Evolutionary conservation across 2,113 vertebrate genomes (phyloP).

Genomic region (Spea multiplicata): DNA sequence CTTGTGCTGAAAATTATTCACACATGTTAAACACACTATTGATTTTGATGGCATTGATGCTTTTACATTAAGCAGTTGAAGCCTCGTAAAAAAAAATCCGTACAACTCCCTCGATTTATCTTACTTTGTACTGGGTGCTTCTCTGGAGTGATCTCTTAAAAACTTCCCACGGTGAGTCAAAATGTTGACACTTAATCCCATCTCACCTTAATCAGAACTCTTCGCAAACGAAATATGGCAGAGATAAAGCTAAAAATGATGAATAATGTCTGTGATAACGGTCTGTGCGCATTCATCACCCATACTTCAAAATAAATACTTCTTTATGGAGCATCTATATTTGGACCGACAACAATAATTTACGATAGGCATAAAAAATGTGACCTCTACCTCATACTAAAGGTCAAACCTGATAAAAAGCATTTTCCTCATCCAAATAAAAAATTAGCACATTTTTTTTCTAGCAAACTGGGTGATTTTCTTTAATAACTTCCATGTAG

Average conservation of each 20-base stretch:
- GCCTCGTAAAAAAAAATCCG: neutral
- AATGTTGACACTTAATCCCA: constrained; percentile 12
- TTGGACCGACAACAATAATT: neutral
- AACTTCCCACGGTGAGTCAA: constrained; percentile 22
- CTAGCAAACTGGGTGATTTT: too few species aligned
- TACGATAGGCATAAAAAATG: neutral
- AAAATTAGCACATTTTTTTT: too few species aligned
- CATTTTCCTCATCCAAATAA: too few species aligned
- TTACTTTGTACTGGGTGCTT: constrained; percentile 5
- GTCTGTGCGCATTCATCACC: neutral
- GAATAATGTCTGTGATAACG: neutral
- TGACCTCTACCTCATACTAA: neutral
- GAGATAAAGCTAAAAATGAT: constrained; percentile 13
- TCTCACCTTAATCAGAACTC: constrained; percentile 18
- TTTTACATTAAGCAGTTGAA: constrained; percentile 20
- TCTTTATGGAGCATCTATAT: neutral
- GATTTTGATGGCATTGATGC: constrained; percentile 19
- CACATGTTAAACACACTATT: constrained; percentile 23
- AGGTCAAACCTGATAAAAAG: neutral
- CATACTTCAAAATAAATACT: neutral
- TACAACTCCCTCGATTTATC: constrained; percentile 17
- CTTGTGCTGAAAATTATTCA: constrained; percentile 31
- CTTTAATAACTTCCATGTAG: too few species aligned
- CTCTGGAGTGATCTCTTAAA: neutral
- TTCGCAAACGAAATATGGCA: constrained; percentile 4